These are phyloP conservation scores for Eulithis prunata DNA, from an alignment of 2,888 invertebrate genomes.

Conservation along the genomic window DNA sequence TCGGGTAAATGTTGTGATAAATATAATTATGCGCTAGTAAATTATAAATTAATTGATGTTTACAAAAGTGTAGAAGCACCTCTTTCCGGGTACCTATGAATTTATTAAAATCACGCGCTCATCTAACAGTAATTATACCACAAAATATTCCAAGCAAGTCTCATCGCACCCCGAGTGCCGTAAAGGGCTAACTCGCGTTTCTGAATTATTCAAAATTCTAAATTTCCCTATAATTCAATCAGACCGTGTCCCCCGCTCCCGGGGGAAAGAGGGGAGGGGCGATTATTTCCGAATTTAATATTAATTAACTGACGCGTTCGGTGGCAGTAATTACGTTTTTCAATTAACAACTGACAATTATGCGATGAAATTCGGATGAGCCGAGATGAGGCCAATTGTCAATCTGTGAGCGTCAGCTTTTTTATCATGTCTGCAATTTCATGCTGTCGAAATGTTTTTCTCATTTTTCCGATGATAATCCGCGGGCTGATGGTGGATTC, in stretches of 20 bases:
- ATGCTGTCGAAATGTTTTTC: constrained; percentile 31
- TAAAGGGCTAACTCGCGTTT: constrained; percentile 75
- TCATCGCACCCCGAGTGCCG: constrained; percentile 51
- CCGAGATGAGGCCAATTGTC: constrained; percentile 71
- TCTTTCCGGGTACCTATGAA: constrained; percentile 20
- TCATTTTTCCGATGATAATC: constrained; percentile 34
- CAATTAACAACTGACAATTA: constrained; percentile 83
- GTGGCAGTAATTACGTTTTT: constrained; percentile 80
- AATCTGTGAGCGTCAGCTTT: constrained; percentile 53
- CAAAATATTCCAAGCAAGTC: constrained; percentile 47
- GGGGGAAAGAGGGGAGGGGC: constrained; percentile 59
- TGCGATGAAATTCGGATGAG: constrained; percentile 76
- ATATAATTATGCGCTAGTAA: constrained; percentile 20
- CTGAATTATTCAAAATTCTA: constrained; percentile 83
- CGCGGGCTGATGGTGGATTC: constrained; percentile 24
- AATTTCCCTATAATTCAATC: constrained; percentile 84
- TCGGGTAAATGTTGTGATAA: constrained; percentile 46
- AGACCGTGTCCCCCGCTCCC: constrained; percentile 64
- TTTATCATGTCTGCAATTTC: constrained; percentile 39
- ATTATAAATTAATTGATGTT: constrained; percentile 24
- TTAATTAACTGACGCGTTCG: constrained; percentile 82
- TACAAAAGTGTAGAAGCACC: constrained; percentile 9
- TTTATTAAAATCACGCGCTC: constrained; percentile 27
- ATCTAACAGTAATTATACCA: constrained; percentile 48
- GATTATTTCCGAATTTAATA: constrained; percentile 85